phyloP scores from a whole-genome alignment of 2,797 vertebrate genomes.

The Zalophus californianus region DNA sequence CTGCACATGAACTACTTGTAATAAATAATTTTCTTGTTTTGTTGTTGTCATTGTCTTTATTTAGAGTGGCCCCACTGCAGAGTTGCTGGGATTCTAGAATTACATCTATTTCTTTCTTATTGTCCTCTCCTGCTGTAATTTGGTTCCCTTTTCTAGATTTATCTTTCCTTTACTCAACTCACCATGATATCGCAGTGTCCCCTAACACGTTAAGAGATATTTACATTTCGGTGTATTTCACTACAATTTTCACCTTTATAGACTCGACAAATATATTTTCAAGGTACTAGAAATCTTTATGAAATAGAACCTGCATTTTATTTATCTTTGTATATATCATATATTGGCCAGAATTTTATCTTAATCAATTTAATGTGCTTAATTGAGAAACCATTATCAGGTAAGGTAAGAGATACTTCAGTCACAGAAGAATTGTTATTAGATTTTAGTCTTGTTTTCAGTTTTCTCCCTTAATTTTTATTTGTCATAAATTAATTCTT shows the following conservation, averaged over 20 bases:
- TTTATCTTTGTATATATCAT: slow-evolving; percentile 1
- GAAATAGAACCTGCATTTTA: neutral
- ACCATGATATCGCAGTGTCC: neutral
- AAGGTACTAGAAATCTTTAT: neutral
- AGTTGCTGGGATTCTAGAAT: neutral
- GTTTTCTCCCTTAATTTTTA: neutral
- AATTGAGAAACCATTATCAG: neutral
- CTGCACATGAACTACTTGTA: neutral
- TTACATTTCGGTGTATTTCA: slow-evolving; percentile 10
- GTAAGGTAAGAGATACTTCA: neutral
- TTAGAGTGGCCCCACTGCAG: neutral
- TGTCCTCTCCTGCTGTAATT: neutral
- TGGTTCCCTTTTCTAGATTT: neutral
- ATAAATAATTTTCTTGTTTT: neutral
- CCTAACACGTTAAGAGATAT: neutral
- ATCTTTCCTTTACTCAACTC: neutral
- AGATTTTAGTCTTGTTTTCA: neutral
- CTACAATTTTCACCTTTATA: neutral
- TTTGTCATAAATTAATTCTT: neutral
- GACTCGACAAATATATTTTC: neutral
- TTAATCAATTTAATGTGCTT: slow-evolving; percentile 19
- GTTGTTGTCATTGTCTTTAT: neutral
- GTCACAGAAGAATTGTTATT: neutral
- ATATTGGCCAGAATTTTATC: neutral
- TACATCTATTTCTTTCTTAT: neutral